Evolutionary conservation across 2,888 invertebrate genomes (phyloP), one percentile per base, ranked within the genome.

Genomic region (Xestia sexstrigata): DNA sequence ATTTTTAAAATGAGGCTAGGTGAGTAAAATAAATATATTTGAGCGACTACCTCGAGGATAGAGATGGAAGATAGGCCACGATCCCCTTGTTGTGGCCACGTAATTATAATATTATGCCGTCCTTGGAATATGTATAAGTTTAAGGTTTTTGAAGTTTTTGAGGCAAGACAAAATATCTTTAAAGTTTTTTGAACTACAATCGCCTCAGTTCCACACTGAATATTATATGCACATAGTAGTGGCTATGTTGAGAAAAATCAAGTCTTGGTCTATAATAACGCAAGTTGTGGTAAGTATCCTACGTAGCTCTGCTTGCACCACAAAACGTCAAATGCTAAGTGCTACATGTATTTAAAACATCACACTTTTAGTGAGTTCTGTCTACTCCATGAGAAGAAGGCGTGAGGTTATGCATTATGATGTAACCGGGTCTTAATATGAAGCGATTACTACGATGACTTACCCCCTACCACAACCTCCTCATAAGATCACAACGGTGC

Each of bases 91-190:
- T 79, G 70, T 80, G 77, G 66, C 79, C 78, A 78, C 80, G 74
- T 85, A 85, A 85, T 87, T 88, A 80, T 82, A 87, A 86, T 87
- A 85, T 88, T 81, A 88, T 79, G 73, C 20, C 35, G 74, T 52
- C 66, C 84, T 82, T 78, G 67, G 68, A 70, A 70, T 70, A 60
- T 65, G 39, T 17, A n/a, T n/a, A 45, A 71, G 70, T 75, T 77
- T 58, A 70, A 60, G 74, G 65, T 66, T 52, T n/a, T 80, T 63
- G 20, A 70, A 70, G 45, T 70, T 76, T 70, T 6, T 42, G 20
- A 17, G 17, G 30, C 35, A 55, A 63, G 7, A 3, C 26, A 15
- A 49, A 55, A 39, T 15, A 49, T 42, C 35, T 20, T 42, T 7
- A 13, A 49, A 39, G 23, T 23, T 49, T 76, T 76, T 23, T 60